A percentile compares a stretch with the other conserved stretches of the same genome.
Conservation (phyloP, 2,888 invertebrate species). For the Muscina levida region DNA sequence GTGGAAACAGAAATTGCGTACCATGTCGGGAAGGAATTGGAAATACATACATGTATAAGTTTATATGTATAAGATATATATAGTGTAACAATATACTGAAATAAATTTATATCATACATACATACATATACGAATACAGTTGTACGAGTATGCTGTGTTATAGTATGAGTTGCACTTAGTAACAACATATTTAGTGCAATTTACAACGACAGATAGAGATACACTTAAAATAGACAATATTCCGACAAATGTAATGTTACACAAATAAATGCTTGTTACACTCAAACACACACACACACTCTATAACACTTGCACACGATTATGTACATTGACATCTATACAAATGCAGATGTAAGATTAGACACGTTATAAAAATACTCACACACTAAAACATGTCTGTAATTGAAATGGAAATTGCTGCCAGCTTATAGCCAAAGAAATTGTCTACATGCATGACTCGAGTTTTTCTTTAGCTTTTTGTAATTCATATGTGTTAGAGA, state of each 20-base stretch:
- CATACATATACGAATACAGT: background rate
- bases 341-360: background rate
- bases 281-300: background rate
- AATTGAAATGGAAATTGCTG: constrained; percentile 43
- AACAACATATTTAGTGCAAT: constrained; percentile 46
- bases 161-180: constrained; percentile 18
- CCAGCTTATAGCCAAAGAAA: constrained; percentile 49
- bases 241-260: constrained; percentile 12
- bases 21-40: constrained; percentile 16
- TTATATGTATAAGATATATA: no score
- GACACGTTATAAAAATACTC: background rate
- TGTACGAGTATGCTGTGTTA: background rate
- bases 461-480: constrained; percentile 27
- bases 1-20: constrained; percentile 45
- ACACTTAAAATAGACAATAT: constrained; percentile 47
- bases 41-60: no score
- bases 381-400: background rate
- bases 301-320: background rate
- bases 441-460: constrained; percentile 24
- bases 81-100: no score
- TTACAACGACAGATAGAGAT: constrained; percentile 49
- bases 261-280: constrained; percentile 15
- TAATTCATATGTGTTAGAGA: no score
- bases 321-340: background rate
- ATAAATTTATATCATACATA: background rate